Evolutionary conservation across 92 coral and sea anemone species (phyloP), one percentile per base, ranked within the genome.

Genomic region (Phymanthus crucifer): DNA sequence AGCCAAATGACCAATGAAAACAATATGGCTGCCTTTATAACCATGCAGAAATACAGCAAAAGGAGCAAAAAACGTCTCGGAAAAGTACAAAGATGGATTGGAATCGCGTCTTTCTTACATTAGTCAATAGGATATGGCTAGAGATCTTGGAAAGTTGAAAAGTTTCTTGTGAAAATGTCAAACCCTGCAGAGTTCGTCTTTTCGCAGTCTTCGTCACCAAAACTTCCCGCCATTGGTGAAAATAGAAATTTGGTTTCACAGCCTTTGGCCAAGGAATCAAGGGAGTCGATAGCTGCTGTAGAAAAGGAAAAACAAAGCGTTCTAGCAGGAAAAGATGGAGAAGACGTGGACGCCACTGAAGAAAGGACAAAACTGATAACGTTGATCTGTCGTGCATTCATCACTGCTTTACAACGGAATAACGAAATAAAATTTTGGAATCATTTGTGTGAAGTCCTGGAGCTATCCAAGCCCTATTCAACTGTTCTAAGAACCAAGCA

Each of bases 321-420:
- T 40, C 46, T 69, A 11, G 80, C 78, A 66, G 82, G 75, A 19
- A 83, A 70, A 33, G 70, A 57, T 74, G 73, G 68, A 64, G 90
- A 76, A 13, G 92, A 87, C 50, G 71, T 87, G 34, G 78, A 85
- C 23, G 83, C 82, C 72, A 81, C 71, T 12, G 93, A 89, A 74
- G 84, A 83, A 19, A 43, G 48, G 48, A 75, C 79, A 57, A 86
- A 84, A 32, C 85, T 96, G 36, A 83, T 86, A 29, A 86, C 89
- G 58, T 87, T 89, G 71, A 95, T 96, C 23, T 87, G 93, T 33
- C 84, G 89, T 32, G 79, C 93, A n/a, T 96, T 96, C 66, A 87
- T 96, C 73, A 68, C 83, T 45, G 95, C 97, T 66, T 81, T 96
- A 74, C 99, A 96, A 43, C 89, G 78, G 74, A 92, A 93, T 52